Evolutionary conservation across 2,888 invertebrate species (phyloP), one percentile per base, ranked within the genome.

Genomic region (Rhamnusium bicolor): DNA sequence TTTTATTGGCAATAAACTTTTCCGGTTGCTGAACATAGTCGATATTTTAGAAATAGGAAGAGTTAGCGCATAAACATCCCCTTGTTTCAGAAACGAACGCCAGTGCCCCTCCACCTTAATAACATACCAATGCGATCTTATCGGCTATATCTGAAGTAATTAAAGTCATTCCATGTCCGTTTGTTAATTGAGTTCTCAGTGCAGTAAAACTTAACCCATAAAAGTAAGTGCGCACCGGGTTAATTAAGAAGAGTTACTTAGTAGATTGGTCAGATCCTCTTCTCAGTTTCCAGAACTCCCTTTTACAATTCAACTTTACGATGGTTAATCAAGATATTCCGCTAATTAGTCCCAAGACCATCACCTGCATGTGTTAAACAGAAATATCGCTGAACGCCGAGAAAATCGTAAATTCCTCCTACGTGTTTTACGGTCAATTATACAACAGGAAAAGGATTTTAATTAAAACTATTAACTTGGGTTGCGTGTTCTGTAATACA

Each of bases 131-230:
- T 63, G 27, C 65, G 65, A 51, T 53, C 32, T 67, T 67, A 67
- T 67, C 66, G 56, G 1, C 66, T 21, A 51, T 46, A 67, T 67
- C 56, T 71, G 56, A 61, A 74, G 83, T 84, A 85, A 85, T 85
- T 85, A 85, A 85, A 85, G 74, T 74, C 73, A 63, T 78, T 77
- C 60, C 77, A 67, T 75, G 80, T 77, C 73, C 71, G 76, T 81
- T 84, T 84, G 84, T 83, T 85, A 85, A 86, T 85, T 85, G 84
- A 85, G 84, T 83, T 84, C 83, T 75, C 80, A 75, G 69, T 74
- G 83, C 79, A 82, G 81, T 85, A 84, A 85, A 85, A 85, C 82
- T 83, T 82, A 77, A 74, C 83, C 81, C 85, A 83, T 85, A 84
- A 85, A 85, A 82, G 82, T 83, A 84, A 85, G 84, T 85, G 85